These are phyloP conservation scores for Leptocoma aspasia DNA, from an alignment of 2,113 vertebrate genomes.

Conservation along the genomic window DNA sequence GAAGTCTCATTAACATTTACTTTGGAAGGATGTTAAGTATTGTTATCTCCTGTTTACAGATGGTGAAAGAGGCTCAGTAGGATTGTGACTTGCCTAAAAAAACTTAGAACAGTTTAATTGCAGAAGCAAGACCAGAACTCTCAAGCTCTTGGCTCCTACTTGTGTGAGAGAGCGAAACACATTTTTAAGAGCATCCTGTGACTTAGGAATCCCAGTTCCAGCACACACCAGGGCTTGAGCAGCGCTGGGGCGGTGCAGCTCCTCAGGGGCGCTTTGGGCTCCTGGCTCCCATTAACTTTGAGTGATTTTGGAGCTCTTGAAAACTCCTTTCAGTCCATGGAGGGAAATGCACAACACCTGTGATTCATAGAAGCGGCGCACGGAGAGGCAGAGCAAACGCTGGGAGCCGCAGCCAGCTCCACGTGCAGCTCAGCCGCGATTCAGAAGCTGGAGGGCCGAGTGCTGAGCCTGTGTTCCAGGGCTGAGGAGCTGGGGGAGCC, in stretches of 20 bases:
- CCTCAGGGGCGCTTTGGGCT: neutral
- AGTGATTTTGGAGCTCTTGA: conserved; percentile 63
- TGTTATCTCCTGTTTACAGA: conserved; percentile 46
- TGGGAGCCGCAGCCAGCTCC: neutral
- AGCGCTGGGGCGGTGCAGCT: neutral
- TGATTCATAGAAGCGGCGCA: neutral
- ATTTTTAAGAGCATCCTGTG: conserved; percentile 42
- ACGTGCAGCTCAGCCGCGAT: neutral
- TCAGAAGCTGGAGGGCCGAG: neutral
- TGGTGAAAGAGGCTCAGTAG: conserved; percentile 41
- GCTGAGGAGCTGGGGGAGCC: neutral
- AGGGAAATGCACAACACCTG: conserved; percentile 41
- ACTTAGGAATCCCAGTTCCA: conserved; percentile 18
- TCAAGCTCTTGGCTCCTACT: conserved; percentile 15
- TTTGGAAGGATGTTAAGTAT: conserved; percentile 35
- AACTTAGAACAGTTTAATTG: conserved; percentile 29
- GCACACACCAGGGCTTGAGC: neutral
- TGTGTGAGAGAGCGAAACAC: neutral
- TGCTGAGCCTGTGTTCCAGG: neutral
- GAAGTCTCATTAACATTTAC: conserved; percentile 24
- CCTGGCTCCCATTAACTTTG: conserved; percentile 45
- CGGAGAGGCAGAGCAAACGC: neutral
- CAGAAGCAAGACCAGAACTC: conserved; percentile 14
- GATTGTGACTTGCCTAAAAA: conserved; percentile 22
- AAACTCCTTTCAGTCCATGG: conserved; percentile 37